A percentile compares a stretch with the other conserved stretches of the same genome.
Evolutionary conservation across 2,113 vertebrate genomes (phyloP).

Genomic region (Pelvicachromis taeniatus): DNA sequence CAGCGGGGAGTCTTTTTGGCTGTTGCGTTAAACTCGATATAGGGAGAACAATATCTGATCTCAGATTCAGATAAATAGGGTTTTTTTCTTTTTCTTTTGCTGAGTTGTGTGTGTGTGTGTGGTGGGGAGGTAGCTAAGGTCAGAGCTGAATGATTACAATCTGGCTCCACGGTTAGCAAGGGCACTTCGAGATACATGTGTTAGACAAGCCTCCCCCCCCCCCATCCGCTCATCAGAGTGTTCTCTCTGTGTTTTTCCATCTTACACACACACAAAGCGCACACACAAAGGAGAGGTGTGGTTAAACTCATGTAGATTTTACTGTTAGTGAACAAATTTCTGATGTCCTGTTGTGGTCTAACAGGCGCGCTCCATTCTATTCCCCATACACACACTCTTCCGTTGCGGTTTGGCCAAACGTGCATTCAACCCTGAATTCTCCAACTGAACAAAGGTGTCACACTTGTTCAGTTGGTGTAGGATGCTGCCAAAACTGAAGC

Average conservation of each 20-base stretch:
- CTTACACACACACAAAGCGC: conserved; percentile 21
- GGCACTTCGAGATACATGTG: background rate
- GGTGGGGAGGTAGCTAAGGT: conserved; percentile 14
- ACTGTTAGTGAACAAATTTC: conserved; percentile 68
- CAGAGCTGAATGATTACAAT: conserved; percentile 9
- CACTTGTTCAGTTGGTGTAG: conserved; percentile 26
- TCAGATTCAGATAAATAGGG: conserved; percentile 61
- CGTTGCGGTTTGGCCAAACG: conserved; percentile 67
- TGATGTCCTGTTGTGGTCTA: conserved; percentile 75
- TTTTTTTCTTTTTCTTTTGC: conserved; percentile 35
- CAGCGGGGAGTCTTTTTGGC: conserved; percentile 9
- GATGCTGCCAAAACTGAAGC: background rate
- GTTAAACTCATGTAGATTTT: conserved; percentile 64
- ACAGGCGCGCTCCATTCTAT: conserved; percentile 58
- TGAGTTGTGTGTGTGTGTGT: conserved; percentile 9
- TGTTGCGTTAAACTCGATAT: background rate
- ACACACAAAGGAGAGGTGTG: conserved; percentile 57
- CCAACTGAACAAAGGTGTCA: conserved; percentile 64
- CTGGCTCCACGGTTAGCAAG: conserved; percentile 18
- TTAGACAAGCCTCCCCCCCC: background rate
- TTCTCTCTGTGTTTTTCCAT: conserved; percentile 12
- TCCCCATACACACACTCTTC: conserved; percentile 65
- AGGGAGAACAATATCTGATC: conserved; percentile 44
- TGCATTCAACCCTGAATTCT: conserved; percentile 58
- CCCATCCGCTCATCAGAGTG: background rate